Evolutionary conservation across 2,797 vertebrate species (phyloP).

Genomic region (Kryptolebias ocellatus): DNA sequence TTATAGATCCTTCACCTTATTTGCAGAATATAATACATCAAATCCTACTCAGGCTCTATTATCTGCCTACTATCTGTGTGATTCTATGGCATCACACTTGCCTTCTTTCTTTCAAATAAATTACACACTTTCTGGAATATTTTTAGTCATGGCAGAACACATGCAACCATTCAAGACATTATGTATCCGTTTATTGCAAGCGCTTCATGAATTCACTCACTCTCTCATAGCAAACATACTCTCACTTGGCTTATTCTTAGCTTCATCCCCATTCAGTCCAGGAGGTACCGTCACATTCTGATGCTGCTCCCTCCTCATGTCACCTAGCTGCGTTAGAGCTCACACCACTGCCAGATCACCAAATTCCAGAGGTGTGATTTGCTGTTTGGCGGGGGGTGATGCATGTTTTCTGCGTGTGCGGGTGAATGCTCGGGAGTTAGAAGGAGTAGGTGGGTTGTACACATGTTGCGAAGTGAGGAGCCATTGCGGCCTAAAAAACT

Average conservation of each 20-base stretch:
- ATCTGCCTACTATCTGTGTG: background rate
- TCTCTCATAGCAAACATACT: constrained; percentile 29
- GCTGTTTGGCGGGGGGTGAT: constrained; percentile 54
- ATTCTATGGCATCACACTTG: background rate
- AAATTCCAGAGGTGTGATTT: constrained; percentile 65
- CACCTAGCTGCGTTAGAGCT: constrained; percentile 52
- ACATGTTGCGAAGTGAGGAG: constrained; percentile 80
- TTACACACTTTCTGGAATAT: background rate
- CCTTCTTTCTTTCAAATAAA: background rate
- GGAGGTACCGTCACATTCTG: constrained; percentile 44
- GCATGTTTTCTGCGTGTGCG: constrained; percentile 44
- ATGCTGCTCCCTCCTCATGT: constrained; percentile 38
- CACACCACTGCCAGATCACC: constrained; percentile 42
- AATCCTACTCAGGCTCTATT: background rate
- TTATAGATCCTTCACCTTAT: background rate
- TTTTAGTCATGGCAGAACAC: background rate
- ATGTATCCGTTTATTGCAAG: constrained; percentile 49
- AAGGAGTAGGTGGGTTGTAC: constrained; percentile 72
- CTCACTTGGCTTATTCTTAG: constrained; percentile 41
- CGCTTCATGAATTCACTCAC: constrained; percentile 46
- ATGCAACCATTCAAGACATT: constrained; percentile 50
- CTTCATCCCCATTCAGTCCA: constrained; percentile 32
- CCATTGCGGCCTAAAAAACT: constrained; percentile 85
- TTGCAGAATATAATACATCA: background rate
- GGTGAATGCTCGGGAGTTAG: constrained; percentile 38